phyloP scores from a whole-genome alignment of 2,797 vertebrate species.

The Picus viridis region DNA sequence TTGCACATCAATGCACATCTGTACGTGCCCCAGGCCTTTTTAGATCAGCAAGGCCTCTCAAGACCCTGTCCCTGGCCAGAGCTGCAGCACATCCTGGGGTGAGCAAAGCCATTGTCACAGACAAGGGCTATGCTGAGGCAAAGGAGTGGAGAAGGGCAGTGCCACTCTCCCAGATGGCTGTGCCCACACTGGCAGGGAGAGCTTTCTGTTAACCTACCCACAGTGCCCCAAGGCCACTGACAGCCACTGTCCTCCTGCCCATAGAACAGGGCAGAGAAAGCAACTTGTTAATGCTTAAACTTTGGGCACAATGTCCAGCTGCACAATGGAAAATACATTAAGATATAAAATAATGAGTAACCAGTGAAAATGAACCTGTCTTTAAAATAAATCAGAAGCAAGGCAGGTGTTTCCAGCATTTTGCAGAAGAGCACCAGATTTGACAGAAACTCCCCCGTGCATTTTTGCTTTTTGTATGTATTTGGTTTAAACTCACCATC shows the following conservation, averaged over 20 bases:
- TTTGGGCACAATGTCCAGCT: neutral
- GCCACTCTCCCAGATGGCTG: too few relatives aligned
- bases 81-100: accelerated
- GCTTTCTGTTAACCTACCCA: too few relatives aligned
- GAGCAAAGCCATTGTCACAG: accelerated
- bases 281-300: neutral
- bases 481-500: neutral
- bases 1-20: accelerated
- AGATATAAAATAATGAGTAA: neutral
- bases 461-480: neutral
- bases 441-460: neutral
- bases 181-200: too few relatives aligned
- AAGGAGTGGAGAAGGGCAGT: too few relatives aligned
- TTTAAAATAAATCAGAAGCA: neutral
- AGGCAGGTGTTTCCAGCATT: accelerated
- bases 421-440: too few relatives aligned
- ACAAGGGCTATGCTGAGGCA: neutral
- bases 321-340: neutral
- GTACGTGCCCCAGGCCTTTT: accelerated
- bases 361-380: neutral
- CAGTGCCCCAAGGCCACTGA: too few relatives aligned
- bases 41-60: too few relatives aligned
- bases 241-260: neutral
- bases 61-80: neutral
- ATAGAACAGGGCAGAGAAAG: neutral